phyloP scores from a whole-genome alignment of 2,888 invertebrate genomes.

The Volucella inflata region DNA sequence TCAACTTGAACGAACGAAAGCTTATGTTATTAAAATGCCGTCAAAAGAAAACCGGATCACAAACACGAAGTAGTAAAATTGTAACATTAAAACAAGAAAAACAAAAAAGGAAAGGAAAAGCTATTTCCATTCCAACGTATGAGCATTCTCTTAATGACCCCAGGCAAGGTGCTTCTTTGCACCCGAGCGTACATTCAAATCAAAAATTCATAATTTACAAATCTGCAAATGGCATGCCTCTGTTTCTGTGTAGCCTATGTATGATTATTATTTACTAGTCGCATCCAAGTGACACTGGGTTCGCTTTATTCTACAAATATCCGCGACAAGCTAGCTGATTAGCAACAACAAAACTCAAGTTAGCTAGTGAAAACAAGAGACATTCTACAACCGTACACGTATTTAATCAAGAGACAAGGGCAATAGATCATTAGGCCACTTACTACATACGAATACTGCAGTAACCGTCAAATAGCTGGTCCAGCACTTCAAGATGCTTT shows the following conservation, averaged over 20 bases:
- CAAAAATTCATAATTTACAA: conserved; percentile 51
- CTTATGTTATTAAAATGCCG: too few species aligned
- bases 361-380: conserved; percentile 35
- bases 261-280: conserved; percentile 37
- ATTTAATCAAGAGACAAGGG: conserved; percentile 73
- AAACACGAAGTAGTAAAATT: neutral
- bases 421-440: conserved; percentile 75
- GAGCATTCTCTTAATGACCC: conserved; percentile 13
- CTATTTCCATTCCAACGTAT: neutral
- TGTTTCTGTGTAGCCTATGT: conserved; percentile 3
- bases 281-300: conserved; percentile 38
- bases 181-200: conserved; percentile 45
- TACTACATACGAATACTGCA: conserved; percentile 53
- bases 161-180: conserved; percentile 35
- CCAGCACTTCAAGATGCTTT: conserved; percentile 67
- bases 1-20: too few species aligned
- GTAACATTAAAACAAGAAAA: too few species aligned
- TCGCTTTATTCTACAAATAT: conserved; percentile 48
- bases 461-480: conserved; percentile 60
- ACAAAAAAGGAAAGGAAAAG: too few species aligned
- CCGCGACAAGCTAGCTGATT: conserved; percentile 54
- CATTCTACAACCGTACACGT: conserved; percentile 43
- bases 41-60: neutral
- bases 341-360: conserved; percentile 45
- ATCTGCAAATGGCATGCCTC: conserved; percentile 32